phyloP scores from a whole-genome alignment of 2,113 vertebrate genomes.

The Lagopus muta region DNA sequence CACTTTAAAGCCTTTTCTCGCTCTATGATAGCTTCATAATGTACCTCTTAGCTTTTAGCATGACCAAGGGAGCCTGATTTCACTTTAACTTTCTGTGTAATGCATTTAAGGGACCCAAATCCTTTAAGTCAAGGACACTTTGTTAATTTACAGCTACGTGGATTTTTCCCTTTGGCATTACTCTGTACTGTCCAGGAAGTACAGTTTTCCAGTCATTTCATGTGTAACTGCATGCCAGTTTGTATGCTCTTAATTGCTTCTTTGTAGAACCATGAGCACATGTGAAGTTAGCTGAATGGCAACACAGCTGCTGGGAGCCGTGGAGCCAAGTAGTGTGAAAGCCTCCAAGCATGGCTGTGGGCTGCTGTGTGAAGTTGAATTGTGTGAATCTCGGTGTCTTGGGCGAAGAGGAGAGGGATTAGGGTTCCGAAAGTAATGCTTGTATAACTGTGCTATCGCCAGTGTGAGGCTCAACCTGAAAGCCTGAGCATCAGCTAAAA shows the following conservation, averaged over 20 bases:
- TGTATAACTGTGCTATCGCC: neutral
- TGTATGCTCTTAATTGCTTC: neutral
- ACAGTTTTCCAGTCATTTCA: neutral
- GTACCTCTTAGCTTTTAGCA: slow-evolving; percentile 37
- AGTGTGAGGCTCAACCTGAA: neutral
- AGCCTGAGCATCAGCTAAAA: neutral
- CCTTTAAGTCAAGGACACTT: neutral
- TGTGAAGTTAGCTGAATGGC: neutral
- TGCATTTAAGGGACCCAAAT: slow-evolving; percentile 3
- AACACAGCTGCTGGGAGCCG: neutral
- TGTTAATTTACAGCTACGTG: neutral
- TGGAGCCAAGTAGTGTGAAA: neutral
- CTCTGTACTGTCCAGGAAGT: neutral
- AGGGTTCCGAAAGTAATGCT: neutral
- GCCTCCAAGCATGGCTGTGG: fast-evolving
- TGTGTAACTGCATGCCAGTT: neutral
- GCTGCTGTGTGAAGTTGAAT: fast-evolving
- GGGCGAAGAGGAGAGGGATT: neutral
- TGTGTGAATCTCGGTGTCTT: neutral
- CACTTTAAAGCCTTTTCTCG: neutral
- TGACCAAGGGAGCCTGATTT: slow-evolving; percentile 21
- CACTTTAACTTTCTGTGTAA: slow-evolving; percentile 2
- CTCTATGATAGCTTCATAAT: neutral
- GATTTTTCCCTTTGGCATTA: neutral
- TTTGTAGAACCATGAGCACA: neutral